These are phyloP conservation scores for Zapornia atra DNA, from an alignment of 2,113 vertebrate genomes.

Conservation along the genomic window DNA sequence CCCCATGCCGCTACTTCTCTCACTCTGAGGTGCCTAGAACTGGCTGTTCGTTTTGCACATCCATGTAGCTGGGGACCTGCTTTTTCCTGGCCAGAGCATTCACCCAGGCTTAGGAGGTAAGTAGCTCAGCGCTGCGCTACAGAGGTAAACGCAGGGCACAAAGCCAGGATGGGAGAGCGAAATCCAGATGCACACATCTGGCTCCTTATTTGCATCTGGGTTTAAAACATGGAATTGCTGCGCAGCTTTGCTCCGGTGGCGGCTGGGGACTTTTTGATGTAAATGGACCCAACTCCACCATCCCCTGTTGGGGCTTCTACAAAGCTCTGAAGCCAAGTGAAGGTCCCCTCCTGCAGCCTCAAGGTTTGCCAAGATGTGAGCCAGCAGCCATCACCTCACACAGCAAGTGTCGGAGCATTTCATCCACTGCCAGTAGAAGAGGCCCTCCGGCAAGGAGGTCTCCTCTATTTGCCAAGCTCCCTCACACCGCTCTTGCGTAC, in stretches of 20 bases:
- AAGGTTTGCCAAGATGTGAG: not conserved
- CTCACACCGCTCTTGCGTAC: not conserved
- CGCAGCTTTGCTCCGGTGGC: not conserved
- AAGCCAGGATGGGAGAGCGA: not conserved
- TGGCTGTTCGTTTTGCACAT: not conserved
- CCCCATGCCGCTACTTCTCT: not conserved
- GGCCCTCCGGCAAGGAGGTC: not conserved
- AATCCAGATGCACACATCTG: not conserved
- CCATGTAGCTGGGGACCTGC: not conserved
- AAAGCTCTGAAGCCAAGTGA: not conserved
- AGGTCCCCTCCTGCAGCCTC: not conserved
- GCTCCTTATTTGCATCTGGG: not conserved
- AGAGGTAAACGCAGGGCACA: not conserved
- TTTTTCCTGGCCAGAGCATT: not conserved
- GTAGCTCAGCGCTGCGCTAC: not conserved
- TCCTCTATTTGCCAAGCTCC: conserved; percentile 12
- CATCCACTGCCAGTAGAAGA: not conserved
- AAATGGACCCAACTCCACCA: not conserved
- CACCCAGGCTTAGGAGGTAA: not conserved
- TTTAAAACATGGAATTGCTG: not conserved
- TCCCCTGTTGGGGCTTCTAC: not conserved
- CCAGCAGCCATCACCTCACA: not conserved
- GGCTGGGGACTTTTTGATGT: not conserved
- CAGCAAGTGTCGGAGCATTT: not conserved
- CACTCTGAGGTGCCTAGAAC: not conserved